Percentiles rank a stretch among this genome's conserved stretches.
Conservation (phyloP, 2,113 vertebrate species). For the Scatophagus argus region DNA sequence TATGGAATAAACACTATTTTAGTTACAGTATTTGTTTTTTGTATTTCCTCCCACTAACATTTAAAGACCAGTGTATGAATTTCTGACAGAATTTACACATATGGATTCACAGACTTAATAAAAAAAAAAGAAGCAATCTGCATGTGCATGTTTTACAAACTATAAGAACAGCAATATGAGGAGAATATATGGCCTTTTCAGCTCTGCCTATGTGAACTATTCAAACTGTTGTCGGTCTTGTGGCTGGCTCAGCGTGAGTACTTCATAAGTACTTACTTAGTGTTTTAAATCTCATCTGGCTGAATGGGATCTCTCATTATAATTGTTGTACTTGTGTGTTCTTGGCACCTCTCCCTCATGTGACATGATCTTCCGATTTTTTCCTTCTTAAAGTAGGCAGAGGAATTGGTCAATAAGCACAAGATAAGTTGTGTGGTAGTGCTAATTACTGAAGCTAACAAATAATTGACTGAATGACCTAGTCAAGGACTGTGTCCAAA, state of each 20-base stretch:
- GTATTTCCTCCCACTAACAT: neutral
- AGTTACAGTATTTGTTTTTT: constrained; percentile 56
- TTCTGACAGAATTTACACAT: neutral
- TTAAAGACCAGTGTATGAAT: neutral
- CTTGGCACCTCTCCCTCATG: neutral
- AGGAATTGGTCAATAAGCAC: neutral
- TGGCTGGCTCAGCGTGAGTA: neutral
- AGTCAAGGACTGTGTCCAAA: too few relatives aligned
- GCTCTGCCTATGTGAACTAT: neutral
- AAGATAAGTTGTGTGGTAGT: too few relatives aligned
- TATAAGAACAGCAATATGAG: neutral
- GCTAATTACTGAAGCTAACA: too few relatives aligned
- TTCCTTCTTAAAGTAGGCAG: neutral
- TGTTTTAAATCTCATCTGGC: constrained; percentile 13
- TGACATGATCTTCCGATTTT: neutral
- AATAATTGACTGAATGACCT: too few relatives aligned
- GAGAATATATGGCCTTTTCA: neutral
- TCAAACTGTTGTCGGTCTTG: neutral
- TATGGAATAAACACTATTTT: constrained; percentile 81
- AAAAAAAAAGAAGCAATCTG: neutral
- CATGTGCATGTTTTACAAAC: neutral
- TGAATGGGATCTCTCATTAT: neutral
- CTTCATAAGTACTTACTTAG: neutral
- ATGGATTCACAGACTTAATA: neutral
- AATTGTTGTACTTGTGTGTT: neutral